Evolutionary conservation across 2,113 vertebrate genomes (phyloP).

Genomic region (Thamnophis sirtalis): DNA sequence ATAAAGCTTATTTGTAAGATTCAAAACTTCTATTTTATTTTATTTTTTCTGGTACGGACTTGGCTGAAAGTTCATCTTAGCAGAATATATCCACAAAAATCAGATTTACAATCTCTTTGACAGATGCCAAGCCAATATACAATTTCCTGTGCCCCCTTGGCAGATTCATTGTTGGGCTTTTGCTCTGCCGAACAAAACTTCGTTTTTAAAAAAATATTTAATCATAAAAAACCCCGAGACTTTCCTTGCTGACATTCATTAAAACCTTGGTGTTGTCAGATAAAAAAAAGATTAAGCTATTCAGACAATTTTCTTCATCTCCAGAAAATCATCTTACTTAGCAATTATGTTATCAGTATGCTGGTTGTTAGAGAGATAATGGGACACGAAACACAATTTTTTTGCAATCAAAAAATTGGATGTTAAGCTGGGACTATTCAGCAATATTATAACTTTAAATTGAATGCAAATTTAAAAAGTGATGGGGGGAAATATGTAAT

Average conservation of each 20-base stretch:
- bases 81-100: not conserved
- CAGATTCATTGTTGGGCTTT: not conserved
- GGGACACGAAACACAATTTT: not conserved
- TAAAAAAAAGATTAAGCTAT: constrained; percentile 18
- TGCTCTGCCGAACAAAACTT: not conserved
- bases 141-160: not conserved
- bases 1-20: not conserved
- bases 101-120: not conserved
- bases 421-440: not conserved
- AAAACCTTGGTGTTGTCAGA: not conserved
- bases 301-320: constrained; percentile 21
- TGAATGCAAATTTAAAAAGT: not conserved
- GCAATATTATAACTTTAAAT: not conserved
- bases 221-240: not conserved
- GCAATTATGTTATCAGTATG: constrained; percentile 5
- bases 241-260: constrained; percentile 6
- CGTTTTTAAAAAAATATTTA: not conserved
- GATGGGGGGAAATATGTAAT: not conserved
- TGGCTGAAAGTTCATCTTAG: not conserved
- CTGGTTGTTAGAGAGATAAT: constrained; percentile 1
- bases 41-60: not conserved
- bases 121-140: not conserved
- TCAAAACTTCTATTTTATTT: not conserved
- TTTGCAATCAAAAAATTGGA: not conserved
- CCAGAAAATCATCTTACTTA: constrained; percentile 12